Evolutionary conservation across 2,888 invertebrate genomes (phyloP), one percentile per base, ranked within the genome.

Genomic region (Peribatodes rhomboidaria): DNA sequence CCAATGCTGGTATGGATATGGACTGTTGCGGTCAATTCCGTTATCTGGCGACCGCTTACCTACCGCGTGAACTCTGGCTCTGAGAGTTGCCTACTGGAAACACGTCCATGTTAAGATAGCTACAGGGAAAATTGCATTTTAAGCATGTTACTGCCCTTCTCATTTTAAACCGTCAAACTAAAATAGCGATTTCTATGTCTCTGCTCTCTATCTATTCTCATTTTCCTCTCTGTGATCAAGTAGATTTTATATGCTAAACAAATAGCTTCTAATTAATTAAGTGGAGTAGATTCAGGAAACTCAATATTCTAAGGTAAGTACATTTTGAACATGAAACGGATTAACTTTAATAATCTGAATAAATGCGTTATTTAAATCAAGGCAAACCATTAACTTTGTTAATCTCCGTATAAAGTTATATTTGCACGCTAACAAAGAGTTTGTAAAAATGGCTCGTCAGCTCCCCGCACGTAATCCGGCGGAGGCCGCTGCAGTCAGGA

Each of bases 11-110:
- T 68, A 75, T 67, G 39, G 55, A 46, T 56, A 60, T 50, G 56
- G 39, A 50, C 39, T 56, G 65, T 50, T 52, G 60, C 27, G 78
- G 86, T 86, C 85, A 87, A 88, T 86, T 87, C 87, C 87, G 88
- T 83, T 86, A 87, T 86, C 87, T 83, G 81, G 75, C 78, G 75
- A 77, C 70, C 75, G 75, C 56, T 22, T 56, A 47, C 50, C 41
- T 27, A 44, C 50, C 39, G 41, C 31, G 13, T 55, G n/a, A n/a
- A n/a, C n/a, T n/a, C n/a, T n/a, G n/a, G 20, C 44, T 59, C 35
- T 14, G 59, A 39, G 65, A 65, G 64, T 55, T 47, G 13, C 16
- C 31, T 11, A 22, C 52, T 53, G 7, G 1, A 3, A 8, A 50
- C 7, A 13, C 11, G 13, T n/a, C 4, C 22, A 46, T 46, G 13